These are phyloP conservation scores for Eurosta solidaginis DNA, from an alignment of 1,140 invertebrate species.

Conservation along the genomic window DNA sequence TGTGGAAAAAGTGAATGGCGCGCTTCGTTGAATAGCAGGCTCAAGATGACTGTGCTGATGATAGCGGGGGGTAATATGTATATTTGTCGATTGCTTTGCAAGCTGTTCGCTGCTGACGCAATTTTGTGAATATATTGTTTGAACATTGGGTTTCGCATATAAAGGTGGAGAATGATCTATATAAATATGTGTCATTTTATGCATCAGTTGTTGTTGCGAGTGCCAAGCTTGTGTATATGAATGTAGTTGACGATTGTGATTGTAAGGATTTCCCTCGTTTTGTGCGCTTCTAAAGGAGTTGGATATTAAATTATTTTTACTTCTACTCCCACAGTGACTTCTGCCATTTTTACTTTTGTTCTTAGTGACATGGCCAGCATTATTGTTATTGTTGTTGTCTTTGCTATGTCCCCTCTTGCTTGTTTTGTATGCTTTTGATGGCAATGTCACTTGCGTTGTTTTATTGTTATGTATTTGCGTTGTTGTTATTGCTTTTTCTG, in stretches of 20 bases:
- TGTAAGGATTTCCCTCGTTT: conserved; percentile 34
- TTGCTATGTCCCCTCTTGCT: background rate
- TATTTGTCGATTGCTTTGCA: no score
- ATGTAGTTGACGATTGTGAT: background rate
- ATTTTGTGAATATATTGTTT: background rate
- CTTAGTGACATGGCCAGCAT: background rate
- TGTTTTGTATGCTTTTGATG: background rate
- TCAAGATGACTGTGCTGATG: background rate
- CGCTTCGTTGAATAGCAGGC: no score
- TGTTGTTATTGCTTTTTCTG: background rate
- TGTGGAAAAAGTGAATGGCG: no score
- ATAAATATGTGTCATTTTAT: background rate
- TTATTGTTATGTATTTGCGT: background rate
- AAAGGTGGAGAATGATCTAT: no score
- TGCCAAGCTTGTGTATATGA: background rate
- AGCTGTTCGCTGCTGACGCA: background rate
- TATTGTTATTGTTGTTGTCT: background rate
- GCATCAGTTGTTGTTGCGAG: background rate
- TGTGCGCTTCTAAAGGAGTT: no score
- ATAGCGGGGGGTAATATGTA: background rate
- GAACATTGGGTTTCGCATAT: background rate
- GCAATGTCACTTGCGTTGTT: background rate
- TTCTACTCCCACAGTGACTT: background rate
- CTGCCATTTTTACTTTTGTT: background rate
- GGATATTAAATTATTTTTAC: background rate